A percentile compares a stretch with the other conserved stretches of the same genome.
Conservation (phyloP, 2,797 vertebrate genomes). For the Liparis tanakae region DNA sequence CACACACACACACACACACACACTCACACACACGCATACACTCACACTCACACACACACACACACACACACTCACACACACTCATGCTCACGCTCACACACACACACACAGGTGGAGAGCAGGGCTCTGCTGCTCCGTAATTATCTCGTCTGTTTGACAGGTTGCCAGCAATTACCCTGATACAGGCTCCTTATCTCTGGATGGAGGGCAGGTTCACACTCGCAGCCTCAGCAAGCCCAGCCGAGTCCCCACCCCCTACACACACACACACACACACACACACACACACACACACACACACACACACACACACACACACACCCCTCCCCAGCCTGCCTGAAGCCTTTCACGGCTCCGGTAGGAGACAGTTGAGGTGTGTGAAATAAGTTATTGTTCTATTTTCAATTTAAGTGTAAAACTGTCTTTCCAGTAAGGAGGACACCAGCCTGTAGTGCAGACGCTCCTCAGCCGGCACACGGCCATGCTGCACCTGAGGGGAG, state of each 20-base stretch:
- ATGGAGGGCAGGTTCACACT: conserved; percentile 75
- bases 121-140: too few relatives aligned
- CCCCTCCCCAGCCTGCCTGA: conserved; percentile 43
- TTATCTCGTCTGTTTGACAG: conserved; percentile 79
- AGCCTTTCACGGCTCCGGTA: conserved; percentile 39
- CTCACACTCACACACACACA: conserved; percentile 26
- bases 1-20: too few relatives aligned
- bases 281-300: conserved; percentile 15
- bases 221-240: conserved; percentile 44
- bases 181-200: conserved; percentile 75
- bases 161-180: conserved; percentile 83
- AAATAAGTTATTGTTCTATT: background rate
- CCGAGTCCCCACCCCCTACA: conserved; percentile 6
- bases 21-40: conserved; percentile 21
- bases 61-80: conserved; percentile 19
- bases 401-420: background rate
- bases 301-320: conserved; percentile 12
- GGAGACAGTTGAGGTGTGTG: background rate
- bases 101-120: conserved; percentile 28
- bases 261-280: conserved; percentile 11
- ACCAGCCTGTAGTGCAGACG: too few relatives aligned
- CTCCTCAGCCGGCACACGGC: too few relatives aligned
- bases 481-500: too few relatives aligned
- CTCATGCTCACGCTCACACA: conserved; percentile 22
- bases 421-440: too few relatives aligned